Evolutionary conservation across 2,888 invertebrate genomes (phyloP).

Genomic region (Lumbricus terrestris): DNA sequence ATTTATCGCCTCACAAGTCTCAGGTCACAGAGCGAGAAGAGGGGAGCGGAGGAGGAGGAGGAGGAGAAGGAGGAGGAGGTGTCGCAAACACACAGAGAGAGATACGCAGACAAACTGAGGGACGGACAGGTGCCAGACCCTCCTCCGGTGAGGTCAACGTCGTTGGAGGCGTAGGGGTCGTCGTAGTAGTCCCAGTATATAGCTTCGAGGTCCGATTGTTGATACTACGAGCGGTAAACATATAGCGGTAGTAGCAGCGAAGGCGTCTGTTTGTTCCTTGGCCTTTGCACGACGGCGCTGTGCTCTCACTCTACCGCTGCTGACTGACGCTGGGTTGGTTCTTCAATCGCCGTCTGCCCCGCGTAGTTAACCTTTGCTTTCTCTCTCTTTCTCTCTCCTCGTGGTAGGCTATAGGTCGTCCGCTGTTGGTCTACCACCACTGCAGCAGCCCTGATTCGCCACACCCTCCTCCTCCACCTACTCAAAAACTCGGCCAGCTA

Average conservation of each 20-base stretch:
- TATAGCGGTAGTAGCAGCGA: neutral
- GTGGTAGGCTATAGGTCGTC: neutral
- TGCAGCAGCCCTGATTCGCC: neutral
- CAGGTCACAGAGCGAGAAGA: neutral
- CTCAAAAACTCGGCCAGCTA: too few relatives aligned
- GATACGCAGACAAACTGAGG: neutral
- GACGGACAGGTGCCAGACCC: neutral
- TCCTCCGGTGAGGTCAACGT: neutral
- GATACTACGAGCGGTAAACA: neutral
- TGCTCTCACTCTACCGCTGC: too few relatives aligned
- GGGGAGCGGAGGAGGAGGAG: neutral
- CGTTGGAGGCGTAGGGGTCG: neutral
- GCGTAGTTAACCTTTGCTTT: neutral
- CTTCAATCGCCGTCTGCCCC: too few relatives aligned
- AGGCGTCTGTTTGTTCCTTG: neutral
- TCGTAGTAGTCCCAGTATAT: too few relatives aligned
- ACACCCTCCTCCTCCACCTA: neutral
- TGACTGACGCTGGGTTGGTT: too few relatives aligned
- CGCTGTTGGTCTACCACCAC: too few relatives aligned
- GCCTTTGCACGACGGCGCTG: neutral
- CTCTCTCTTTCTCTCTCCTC: neutral
- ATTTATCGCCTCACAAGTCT: neutral
- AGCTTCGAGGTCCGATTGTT: neutral
- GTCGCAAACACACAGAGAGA: neutral
- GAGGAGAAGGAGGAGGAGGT: too few relatives aligned